phyloP scores from a whole-genome alignment of 2,113 vertebrate genomes.

The Microcebus lehilahytsara region DNA sequence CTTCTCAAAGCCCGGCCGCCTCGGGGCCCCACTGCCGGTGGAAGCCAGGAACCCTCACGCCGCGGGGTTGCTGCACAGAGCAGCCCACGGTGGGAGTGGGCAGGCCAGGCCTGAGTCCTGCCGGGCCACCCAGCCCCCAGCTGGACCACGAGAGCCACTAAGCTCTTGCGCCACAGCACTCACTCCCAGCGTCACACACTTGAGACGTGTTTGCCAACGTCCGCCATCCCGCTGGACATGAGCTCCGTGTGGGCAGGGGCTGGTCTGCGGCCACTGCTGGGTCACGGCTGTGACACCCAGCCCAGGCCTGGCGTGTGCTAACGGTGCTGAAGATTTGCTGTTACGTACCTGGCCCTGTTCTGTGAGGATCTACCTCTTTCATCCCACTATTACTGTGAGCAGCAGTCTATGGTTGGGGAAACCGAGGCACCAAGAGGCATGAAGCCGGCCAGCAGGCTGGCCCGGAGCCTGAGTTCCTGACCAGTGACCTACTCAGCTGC shows the following conservation, averaged over 20 bases:
- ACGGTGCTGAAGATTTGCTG: accelerated
- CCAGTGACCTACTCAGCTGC: background rate
- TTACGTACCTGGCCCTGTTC: accelerated
- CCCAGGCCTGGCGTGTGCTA: accelerated
- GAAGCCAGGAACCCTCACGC: background rate
- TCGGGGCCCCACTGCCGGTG: accelerated
- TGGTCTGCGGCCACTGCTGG: accelerated
- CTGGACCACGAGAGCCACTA: background rate
- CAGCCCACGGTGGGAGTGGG: background rate
- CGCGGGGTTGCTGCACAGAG: accelerated
- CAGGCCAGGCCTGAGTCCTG: accelerated
- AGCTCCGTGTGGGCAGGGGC: accelerated
- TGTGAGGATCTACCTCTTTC: accelerated
- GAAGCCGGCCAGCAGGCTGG: background rate
- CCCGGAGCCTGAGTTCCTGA: background rate
- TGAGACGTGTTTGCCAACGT: accelerated
- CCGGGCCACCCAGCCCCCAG: background rate
- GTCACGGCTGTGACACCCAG: background rate
- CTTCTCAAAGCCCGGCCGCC: background rate
- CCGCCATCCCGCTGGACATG: accelerated
- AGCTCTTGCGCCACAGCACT: accelerated
- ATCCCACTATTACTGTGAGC: no score
- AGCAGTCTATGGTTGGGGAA: background rate
- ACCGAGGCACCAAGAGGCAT: background rate
- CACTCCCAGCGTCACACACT: accelerated